These are phyloP conservation scores for Lampris incognitus DNA, from an alignment of 2,113 vertebrate genomes.

Conservation along the genomic window DNA sequence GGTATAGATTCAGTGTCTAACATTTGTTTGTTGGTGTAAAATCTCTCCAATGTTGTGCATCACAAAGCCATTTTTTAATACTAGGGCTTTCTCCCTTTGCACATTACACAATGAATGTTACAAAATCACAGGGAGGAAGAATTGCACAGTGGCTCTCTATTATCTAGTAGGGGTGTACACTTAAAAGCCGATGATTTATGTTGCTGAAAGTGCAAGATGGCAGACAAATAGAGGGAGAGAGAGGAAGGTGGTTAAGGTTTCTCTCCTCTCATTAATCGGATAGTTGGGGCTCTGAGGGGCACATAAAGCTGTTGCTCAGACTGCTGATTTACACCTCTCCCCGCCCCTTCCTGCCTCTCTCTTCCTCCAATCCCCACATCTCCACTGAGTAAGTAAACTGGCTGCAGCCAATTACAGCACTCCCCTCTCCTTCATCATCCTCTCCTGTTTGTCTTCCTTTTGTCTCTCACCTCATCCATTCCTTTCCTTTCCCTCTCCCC, in stretches of 20 bases:
- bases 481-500: slow-evolving; percentile 8
- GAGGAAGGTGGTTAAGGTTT: slow-evolving; percentile 64
- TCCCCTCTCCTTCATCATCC: slow-evolving; percentile 11
- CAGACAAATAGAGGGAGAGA: slow-evolving; percentile 58
- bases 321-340: slow-evolving; percentile 68
- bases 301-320: slow-evolving; percentile 72
- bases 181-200: slow-evolving; percentile 74
- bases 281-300: slow-evolving; percentile 66
- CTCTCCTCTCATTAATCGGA: slow-evolving; percentile 75
- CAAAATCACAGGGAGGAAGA: slow-evolving; percentile 30
- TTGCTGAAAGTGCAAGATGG: slow-evolving; percentile 68
- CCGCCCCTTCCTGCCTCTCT: slow-evolving; percentile 46
- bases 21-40: slow-evolving; percentile 19
- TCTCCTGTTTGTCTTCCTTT: slow-evolving; percentile 31
- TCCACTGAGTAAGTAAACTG: slow-evolving; percentile 58
- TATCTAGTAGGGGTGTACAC: slow-evolving; percentile 52
- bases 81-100: slow-evolving; percentile 26
- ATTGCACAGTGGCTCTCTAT: slow-evolving; percentile 35
- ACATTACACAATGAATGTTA: slow-evolving; percentile 51
- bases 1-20: slow-evolving; percentile 15
- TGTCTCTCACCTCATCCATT: slow-evolving; percentile 27
- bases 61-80: background rate
- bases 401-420: slow-evolving; percentile 63
- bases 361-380: slow-evolving; percentile 24
- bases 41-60: slow-evolving; percentile 40